Percentiles rank a stretch among this genome's conserved stretches.
phyloP scores from a whole-genome alignment of 1,140 invertebrate species.

The Brachionus plicatilis region DNA sequence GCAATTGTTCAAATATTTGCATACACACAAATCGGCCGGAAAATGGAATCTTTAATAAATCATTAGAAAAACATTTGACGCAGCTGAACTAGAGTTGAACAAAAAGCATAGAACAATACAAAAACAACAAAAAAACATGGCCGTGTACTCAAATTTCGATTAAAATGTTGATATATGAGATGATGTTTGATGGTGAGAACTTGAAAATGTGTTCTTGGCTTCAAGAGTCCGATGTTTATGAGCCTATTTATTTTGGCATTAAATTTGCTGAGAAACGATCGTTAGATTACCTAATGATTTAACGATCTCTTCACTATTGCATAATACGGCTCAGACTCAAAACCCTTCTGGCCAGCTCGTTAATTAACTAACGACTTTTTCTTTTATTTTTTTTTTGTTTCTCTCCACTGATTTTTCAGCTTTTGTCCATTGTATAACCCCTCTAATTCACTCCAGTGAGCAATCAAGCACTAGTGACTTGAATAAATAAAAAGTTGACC shows the following conservation, averaged over 20 bases:
- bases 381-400: not conserved
- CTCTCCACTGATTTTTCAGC: not conserved
- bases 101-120: not conserved
- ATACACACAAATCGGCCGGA: constrained; percentile 6
- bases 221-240: not conserved
- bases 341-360: not conserved
- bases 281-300: constrained; percentile 15
- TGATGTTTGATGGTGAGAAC: not conserved
- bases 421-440: not conserved
- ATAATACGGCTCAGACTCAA: not conserved
- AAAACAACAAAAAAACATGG: not conserved
- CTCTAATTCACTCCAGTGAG: not conserved
- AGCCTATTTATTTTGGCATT: not conserved
- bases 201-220: not conserved
- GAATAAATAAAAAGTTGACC: no score
- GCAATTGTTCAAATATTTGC: constrained; percentile 18
- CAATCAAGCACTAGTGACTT: not conserved
- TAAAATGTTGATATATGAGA: constrained; percentile 30
- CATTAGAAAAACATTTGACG: constrained; percentile 15
- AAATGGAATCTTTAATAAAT: constrained; percentile 16
- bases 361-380: constrained; percentile 1
- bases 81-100: not conserved
- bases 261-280: not conserved
- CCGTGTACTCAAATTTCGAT: constrained; percentile 11
- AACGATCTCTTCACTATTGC: not conserved